phyloP scores from a whole-genome alignment of 2,888 invertebrate genomes.

The Cyrtodaria siliqua region DNA sequence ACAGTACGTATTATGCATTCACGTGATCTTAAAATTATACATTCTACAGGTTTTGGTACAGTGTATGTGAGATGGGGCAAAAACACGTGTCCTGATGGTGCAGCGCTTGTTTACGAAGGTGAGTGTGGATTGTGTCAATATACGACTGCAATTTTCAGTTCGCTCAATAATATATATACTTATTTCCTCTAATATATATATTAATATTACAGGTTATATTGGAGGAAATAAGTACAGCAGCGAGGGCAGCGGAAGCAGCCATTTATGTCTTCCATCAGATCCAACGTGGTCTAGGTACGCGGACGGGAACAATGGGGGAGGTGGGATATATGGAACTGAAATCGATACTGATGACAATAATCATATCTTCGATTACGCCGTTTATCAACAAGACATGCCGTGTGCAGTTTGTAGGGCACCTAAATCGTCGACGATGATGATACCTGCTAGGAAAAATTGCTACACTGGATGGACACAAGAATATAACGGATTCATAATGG shows the following conservation, averaged over 20 bases:
- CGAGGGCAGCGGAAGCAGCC: slow-evolving; percentile 7
- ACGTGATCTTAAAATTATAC: too few species aligned
- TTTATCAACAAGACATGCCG: slow-evolving; percentile 27
- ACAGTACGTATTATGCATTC: too few species aligned
- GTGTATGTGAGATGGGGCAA: slow-evolving; percentile 12
- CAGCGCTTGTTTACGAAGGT: slow-evolving; percentile 12
- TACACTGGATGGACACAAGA: slow-evolving; percentile 22
- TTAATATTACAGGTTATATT: slow-evolving; percentile 9
- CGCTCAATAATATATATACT: not conserved
- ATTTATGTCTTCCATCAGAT: slow-evolving; percentile 13
- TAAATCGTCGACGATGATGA: slow-evolving; percentile 2
- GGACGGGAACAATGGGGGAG: not conserved
- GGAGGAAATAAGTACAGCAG: not conserved
- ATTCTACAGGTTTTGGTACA: not conserved
- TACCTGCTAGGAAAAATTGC: slow-evolving; percentile 9
- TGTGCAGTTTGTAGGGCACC: slow-evolving; percentile 17
- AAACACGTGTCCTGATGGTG: slow-evolving; percentile 5
- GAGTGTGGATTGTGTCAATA: too few species aligned
- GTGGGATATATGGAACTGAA: slow-evolving; percentile 10
- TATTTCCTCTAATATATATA: too few species aligned
- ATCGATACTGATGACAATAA: slow-evolving; percentile 9
- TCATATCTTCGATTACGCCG: slow-evolving; percentile 1
- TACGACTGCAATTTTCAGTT: not conserved
- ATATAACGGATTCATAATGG: slow-evolving; percentile 14
- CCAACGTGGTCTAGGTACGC: slow-evolving; percentile 7